Evolutionary conservation across 2,113 vertebrate genomes (phyloP).

Genomic region (Seriola aureovittata): DNA sequence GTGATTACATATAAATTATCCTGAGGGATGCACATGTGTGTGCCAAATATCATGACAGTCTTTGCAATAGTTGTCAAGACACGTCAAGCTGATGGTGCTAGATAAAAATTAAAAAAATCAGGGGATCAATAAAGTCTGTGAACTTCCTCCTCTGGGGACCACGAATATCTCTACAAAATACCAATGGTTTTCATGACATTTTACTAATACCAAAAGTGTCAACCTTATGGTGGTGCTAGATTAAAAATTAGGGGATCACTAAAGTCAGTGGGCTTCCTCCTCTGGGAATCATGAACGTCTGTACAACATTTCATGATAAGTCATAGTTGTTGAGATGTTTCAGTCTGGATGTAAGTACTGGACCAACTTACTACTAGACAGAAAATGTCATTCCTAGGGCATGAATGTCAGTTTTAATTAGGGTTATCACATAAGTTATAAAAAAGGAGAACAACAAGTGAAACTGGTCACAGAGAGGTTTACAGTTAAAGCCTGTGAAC

Average conservation of each 20-base stretch:
- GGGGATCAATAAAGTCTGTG: not conserved
- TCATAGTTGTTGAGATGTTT: not conserved
- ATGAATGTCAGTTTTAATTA: not conserved
- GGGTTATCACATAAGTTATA: not conserved
- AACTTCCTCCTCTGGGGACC: not conserved
- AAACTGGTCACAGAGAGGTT: slow-evolving; percentile 12
- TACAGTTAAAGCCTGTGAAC: slow-evolving; percentile 14
- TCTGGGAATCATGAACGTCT: no score
- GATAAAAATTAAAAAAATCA: no score
- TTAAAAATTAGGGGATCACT: no score
- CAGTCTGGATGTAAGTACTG: not conserved
- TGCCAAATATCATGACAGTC: not conserved
- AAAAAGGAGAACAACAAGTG: slow-evolving; percentile 6
- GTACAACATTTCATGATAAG: not conserved
- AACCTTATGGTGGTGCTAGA: not conserved
- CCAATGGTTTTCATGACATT: not conserved
- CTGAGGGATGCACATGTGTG: not conserved
- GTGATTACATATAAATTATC: not conserved
- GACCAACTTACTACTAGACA: not conserved
- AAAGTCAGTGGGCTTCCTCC: no score
- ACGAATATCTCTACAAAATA: not conserved
- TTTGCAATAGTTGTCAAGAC: not conserved
- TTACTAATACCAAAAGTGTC: not conserved
- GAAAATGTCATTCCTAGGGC: no score
- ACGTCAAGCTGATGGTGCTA: no score